phyloP scores from a whole-genome alignment of 2,797 vertebrate genomes.

The Sphenodon punctatus region DNA sequence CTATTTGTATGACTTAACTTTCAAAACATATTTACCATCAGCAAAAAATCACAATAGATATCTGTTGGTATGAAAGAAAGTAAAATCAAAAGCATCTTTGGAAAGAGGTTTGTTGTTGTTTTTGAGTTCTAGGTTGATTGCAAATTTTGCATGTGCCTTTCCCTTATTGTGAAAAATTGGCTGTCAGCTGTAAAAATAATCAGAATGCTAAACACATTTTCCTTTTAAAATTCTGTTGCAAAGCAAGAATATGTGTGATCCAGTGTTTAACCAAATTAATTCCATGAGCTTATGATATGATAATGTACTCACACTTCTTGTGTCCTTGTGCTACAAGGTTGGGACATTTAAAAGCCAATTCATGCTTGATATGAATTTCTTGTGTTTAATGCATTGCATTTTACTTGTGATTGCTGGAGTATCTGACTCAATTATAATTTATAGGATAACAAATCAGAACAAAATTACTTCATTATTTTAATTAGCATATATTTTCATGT shows the following conservation, averaged over 20 bases:
- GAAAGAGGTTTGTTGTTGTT: neutral
- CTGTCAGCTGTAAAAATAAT: neutral
- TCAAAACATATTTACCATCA: too few relatives aligned
- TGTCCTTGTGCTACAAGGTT: constrained; percentile 42
- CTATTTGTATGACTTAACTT: too few relatives aligned
- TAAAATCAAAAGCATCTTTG: neutral
- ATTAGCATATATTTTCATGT: constrained; percentile 11
- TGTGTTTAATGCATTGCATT: constrained; percentile 5
- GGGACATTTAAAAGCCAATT: constrained; percentile 46
- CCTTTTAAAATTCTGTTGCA: constrained; percentile 1
- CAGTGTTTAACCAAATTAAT: constrained; percentile 54
- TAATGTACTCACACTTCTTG: constrained; percentile 29
- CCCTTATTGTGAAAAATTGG: neutral
- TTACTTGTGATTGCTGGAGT: constrained; percentile 27
- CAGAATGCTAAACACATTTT: neutral
- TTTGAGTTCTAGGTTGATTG: neutral
- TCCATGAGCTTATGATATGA: constrained; percentile 39
- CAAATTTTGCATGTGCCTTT: neutral
- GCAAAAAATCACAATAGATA: neutral
- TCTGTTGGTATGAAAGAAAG: neutral
- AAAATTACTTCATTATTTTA: constrained; percentile 33
- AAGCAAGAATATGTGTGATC: constrained; percentile 14
- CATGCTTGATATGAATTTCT: constrained; percentile 20
- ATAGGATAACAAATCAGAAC: constrained; percentile 34
- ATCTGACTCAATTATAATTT: constrained; percentile 26